phyloP scores from a whole-genome alignment of 2,888 invertebrate species.

The Lasius platythorax region DNA sequence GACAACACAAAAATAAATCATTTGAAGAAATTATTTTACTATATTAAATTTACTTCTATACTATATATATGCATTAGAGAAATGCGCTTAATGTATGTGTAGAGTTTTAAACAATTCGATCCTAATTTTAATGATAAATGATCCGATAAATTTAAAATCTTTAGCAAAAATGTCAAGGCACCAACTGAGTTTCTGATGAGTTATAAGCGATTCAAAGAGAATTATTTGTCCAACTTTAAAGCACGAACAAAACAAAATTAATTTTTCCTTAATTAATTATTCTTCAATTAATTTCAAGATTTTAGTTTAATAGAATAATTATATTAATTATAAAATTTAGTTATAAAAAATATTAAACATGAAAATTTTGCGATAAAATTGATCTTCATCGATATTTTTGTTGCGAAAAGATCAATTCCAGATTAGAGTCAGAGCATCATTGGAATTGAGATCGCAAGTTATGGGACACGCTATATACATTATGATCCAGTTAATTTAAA shows the following conservation, averaged over 20 bases:
- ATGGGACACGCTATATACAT: background rate
- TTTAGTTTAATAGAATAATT: background rate
- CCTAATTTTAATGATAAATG: background rate
- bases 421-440: background rate
- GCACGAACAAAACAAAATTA: background rate
- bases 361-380: background rate
- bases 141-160: background rate
- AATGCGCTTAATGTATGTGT: background rate
- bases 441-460: background rate
- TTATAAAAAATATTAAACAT: background rate
- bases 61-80: background rate
- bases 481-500: background rate
- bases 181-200: background rate
- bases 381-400: background rate
- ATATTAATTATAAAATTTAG: background rate
- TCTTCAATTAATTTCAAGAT: background rate
- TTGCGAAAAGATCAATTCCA: background rate
- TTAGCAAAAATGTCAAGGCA: background rate
- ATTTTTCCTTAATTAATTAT: slow-evolving; percentile 1
- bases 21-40: background rate
- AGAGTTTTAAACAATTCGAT: background rate
- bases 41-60: background rate
- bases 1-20: background rate
- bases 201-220: background rate
- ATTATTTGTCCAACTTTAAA: background rate